phyloP scores from a whole-genome alignment of 2,888 invertebrate genomes.

The Archips crataeganus region DNA sequence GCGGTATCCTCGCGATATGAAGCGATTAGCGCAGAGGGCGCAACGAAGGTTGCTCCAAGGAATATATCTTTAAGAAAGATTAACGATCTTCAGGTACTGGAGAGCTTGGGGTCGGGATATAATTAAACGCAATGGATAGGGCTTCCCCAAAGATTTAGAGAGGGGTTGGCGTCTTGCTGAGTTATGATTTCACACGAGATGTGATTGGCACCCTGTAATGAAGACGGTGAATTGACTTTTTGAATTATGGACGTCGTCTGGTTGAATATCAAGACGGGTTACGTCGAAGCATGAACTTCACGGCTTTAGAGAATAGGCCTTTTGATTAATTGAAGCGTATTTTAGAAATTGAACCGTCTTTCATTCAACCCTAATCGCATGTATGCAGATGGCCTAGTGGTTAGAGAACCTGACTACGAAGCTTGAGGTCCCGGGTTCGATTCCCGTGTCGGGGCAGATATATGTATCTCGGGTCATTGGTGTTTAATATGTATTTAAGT shows the following conservation, averaged over 20 bases:
- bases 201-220: slow-evolving; percentile 82
- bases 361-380: background rate
- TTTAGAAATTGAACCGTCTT: background rate
- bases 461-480: too few relatives aligned
- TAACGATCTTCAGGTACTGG: slow-evolving; percentile 83
- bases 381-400: too few relatives aligned
- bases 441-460: too few relatives aligned
- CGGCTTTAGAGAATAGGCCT: background rate
- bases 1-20: slow-evolving; percentile 58
- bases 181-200: slow-evolving; percentile 82
- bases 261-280: background rate
- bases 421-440: too few relatives aligned
- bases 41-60: slow-evolving; percentile 68
- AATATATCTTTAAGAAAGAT: slow-evolving; percentile 86
- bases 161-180: slow-evolving; percentile 81
- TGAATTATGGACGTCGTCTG: slow-evolving; percentile 45
- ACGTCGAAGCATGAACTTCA: slow-evolving; percentile 1
- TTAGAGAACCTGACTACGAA: too few relatives aligned
- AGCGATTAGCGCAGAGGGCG: slow-evolving; percentile 75
- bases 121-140: slow-evolving; percentile 85
- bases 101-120: slow-evolving; percentile 77
- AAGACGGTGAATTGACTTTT: slow-evolving; percentile 69
- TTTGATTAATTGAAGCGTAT: slow-evolving; percentile 17
- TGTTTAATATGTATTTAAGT: too few relatives aligned
- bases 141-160: slow-evolving; percentile 82